A percentile compares a stretch with the other conserved stretches of the same genome.
These are phyloP conservation scores for Pseudochromis fuscus DNA, from an alignment of 2,797 vertebrate genomes.

Conservation along the genomic window DNA sequence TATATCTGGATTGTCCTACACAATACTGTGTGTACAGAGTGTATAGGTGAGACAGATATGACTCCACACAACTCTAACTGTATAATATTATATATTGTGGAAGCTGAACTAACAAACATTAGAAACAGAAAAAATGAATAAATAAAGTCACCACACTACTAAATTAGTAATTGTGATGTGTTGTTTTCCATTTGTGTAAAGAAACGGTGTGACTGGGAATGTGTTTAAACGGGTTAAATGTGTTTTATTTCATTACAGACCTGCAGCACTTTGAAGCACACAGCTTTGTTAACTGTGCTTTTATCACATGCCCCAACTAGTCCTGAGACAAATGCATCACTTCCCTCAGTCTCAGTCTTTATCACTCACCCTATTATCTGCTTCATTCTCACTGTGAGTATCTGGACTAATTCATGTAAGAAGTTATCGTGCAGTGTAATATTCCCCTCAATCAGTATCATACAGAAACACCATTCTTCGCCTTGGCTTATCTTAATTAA, in stretches of 20 bases:
- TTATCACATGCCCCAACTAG: constrained; percentile 71
- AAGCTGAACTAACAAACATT: neutral
- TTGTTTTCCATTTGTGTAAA: neutral
- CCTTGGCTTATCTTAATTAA: neutral
- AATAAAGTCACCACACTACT: neutral
- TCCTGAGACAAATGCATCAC: constrained; percentile 51
- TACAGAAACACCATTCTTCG: fast-evolving
- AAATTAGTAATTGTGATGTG: neutral
- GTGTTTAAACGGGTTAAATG: fast-evolving
- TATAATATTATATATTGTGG: neutral
- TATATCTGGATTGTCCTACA: neutral
- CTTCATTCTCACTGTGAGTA: constrained; percentile 13
- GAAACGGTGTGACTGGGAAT: neutral
- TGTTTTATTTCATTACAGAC: constrained; percentile 8
- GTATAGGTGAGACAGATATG: neutral
- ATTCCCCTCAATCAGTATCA: neutral
- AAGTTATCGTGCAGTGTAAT: neutral
- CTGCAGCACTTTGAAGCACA: constrained; percentile 46
- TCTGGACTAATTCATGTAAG: neutral
- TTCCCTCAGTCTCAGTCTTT: constrained; percentile 38
- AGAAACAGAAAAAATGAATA: neutral
- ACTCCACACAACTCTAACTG: neutral
- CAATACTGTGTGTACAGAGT: neutral
- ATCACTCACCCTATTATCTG: neutral
- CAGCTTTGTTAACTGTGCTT: constrained; percentile 33